These are phyloP conservation scores for Urocolius indicus DNA, from an alignment of 2,113 vertebrate species.

Conservation along the genomic window DNA sequence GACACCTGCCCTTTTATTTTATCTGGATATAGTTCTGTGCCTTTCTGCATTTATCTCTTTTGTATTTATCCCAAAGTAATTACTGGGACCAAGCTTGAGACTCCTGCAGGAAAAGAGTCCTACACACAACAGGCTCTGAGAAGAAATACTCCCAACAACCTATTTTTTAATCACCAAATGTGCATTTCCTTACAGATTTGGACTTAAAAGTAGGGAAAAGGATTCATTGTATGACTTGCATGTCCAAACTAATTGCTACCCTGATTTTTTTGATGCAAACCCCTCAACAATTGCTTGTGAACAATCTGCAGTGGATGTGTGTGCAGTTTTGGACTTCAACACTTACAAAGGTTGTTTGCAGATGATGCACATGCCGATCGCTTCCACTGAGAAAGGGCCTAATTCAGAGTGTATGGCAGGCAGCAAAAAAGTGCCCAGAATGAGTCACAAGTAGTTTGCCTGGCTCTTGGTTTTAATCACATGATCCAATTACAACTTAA, in stretches of 20 bases:
- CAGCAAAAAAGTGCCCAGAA: not conserved
- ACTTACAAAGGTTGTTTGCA: not conserved
- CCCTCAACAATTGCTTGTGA: not conserved
- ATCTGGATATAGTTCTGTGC: not conserved
- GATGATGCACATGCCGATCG: not conserved
- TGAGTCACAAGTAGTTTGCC: not conserved
- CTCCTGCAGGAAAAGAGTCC: not conserved
- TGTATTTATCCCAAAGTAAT: not conserved
- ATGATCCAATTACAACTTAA: not conserved
- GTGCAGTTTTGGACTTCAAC: not conserved
- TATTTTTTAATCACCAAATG: not conserved
- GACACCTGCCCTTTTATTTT: not conserved
- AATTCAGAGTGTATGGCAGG: not conserved
- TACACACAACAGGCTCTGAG: not conserved
- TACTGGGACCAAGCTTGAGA: not conserved
- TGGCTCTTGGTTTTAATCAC: not conserved
- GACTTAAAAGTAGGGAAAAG: not conserved
- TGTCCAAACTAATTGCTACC: not conserved
- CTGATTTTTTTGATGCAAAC: not conserved
- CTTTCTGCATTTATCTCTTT: not conserved
- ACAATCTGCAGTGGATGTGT: not conserved
- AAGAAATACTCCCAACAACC: not conserved
- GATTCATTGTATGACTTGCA: not conserved
- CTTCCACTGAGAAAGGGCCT: not conserved
- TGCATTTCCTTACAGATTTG: not conserved